Percentiles rank a stretch among this genome's conserved stretches.
These are phyloP conservation scores for Bombus sibiricus DNA, from an alignment of 1,140 invertebrate species.

Conservation along the genomic window DNA sequence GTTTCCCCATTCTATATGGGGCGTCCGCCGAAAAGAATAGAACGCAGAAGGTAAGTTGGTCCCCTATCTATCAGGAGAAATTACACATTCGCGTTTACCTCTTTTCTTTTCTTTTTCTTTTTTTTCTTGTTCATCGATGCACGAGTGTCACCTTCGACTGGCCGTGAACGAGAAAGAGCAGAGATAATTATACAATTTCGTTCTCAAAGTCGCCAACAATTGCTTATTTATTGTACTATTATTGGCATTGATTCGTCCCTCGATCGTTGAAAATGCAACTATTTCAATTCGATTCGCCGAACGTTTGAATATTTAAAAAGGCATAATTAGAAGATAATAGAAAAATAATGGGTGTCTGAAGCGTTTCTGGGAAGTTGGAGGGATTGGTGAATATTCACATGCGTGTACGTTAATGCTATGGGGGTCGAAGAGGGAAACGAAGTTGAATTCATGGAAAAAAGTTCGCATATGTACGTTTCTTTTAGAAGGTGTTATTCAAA, in stretches of 20 bases:
- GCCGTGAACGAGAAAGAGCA: not conserved
- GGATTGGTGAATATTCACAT: not conserved
- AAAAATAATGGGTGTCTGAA: not conserved
- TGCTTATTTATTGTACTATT: slow-evolving; percentile 52
- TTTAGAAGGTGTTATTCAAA: too few relatives aligned
- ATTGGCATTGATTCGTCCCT: not conserved
- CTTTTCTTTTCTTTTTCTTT: too few relatives aligned
- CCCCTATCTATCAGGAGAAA: not conserved
- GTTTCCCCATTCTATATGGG: too few relatives aligned
- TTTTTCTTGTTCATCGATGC: not conserved
- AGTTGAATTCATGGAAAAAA: not conserved
- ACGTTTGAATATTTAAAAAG: not conserved
- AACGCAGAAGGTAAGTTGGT: not conserved
- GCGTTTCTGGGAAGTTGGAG: not conserved
- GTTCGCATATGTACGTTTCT: not conserved
- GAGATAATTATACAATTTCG: not conserved
- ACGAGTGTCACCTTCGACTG: slow-evolving; percentile 8
- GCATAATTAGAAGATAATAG: not conserved
- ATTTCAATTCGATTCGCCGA: not conserved
- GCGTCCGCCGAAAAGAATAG: not conserved
- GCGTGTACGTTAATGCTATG: not conserved
- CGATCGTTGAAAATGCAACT: not conserved
- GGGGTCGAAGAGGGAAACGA: not conserved
- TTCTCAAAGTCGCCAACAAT: not conserved
- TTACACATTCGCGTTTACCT: slow-evolving; percentile 12